These are phyloP conservation scores for Stenodera caucasica DNA, from an alignment of 2,888 invertebrate genomes.

Conservation along the genomic window DNA sequence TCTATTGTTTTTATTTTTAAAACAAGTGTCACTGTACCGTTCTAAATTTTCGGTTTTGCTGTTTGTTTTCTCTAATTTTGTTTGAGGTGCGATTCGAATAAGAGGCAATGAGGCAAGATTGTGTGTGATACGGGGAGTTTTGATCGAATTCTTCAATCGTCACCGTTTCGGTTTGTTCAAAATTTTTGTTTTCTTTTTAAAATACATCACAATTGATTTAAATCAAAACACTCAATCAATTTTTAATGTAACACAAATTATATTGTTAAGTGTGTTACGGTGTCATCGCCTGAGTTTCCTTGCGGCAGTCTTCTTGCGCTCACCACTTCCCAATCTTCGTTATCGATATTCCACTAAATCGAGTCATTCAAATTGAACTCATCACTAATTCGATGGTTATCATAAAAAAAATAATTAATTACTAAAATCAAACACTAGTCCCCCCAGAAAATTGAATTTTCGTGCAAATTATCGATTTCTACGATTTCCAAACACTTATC, in stretches of 20 bases:
- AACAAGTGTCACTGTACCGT: slow-evolving; percentile 40
- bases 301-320: slow-evolving; percentile 19
- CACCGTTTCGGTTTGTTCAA: slow-evolving; percentile 43
- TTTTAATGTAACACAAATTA: slow-evolving; percentile 26
- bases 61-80: neutral
- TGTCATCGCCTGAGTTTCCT: slow-evolving; percentile 40
- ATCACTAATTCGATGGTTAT: neutral
- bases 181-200: slow-evolving; percentile 40
- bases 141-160: slow-evolving; percentile 15
- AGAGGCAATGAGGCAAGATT: neutral
- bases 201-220: slow-evolving; percentile 40
- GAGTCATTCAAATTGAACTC: neutral
- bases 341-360: neutral
- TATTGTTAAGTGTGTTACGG: slow-evolving; percentile 45
- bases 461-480: too few relatives aligned
- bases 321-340: neutral
- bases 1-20: slow-evolving; percentile 40
- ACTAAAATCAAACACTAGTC: neutral
- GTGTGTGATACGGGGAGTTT: neutral
- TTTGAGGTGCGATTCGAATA: too few relatives aligned
- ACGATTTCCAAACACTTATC: too few relatives aligned
- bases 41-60: slow-evolving; percentile 24
- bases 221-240: too few relatives aligned
- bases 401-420: neutral
- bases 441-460: too few relatives aligned